phyloP scores from a whole-genome alignment of 2,888 invertebrate species.

The Silvanus unidentatus region DNA sequence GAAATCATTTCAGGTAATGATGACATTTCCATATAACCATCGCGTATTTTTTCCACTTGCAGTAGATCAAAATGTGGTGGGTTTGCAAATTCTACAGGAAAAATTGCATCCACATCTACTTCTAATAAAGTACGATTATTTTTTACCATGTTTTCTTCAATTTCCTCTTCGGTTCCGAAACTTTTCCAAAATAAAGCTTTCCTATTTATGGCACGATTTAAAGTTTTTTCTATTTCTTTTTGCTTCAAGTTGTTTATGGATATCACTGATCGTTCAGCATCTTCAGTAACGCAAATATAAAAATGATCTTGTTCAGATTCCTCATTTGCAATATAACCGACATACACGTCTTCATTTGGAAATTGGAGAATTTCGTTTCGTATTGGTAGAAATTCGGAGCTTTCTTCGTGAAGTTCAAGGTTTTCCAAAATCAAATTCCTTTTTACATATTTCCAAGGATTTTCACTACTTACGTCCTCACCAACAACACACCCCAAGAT shows the following conservation, averaged over 20 bases:
- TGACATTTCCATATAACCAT: slow-evolving; percentile 65
- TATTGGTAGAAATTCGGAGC: slow-evolving; percentile 47
- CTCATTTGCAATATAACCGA: not conserved
- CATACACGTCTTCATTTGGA: slow-evolving; percentile 21
- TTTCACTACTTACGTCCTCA: slow-evolving; percentile 63
- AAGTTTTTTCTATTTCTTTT: slow-evolving; percentile 11
- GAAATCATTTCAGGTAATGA: not conserved
- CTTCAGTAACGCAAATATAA: slow-evolving; percentile 44
- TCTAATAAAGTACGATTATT: slow-evolving; percentile 57
- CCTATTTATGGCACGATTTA: slow-evolving; percentile 16
- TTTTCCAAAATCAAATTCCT: slow-evolving; percentile 59
- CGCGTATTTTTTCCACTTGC: slow-evolving; percentile 51
- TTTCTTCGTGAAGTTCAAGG: slow-evolving; percentile 53
- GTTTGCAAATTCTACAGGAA: slow-evolving; percentile 47
- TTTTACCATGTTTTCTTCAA: slow-evolving; percentile 49
- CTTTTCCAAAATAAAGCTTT: slow-evolving; percentile 20
- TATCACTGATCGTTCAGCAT: slow-evolving; percentile 50
- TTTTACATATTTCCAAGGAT: slow-evolving; percentile 64
- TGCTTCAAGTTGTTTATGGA: slow-evolving; percentile 45
- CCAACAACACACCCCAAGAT: slow-evolving; percentile 61
- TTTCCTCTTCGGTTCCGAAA: slow-evolving; percentile 61
- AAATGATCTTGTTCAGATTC: not conserved
- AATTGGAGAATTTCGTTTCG: slow-evolving; percentile 41
- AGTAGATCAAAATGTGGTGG: slow-evolving; percentile 50
- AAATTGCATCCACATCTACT: slow-evolving; percentile 61